Base-by-base conservation (phyloP, 2,888 invertebrate genomes). In the Hydroisotoma schaefferi region DNA sequence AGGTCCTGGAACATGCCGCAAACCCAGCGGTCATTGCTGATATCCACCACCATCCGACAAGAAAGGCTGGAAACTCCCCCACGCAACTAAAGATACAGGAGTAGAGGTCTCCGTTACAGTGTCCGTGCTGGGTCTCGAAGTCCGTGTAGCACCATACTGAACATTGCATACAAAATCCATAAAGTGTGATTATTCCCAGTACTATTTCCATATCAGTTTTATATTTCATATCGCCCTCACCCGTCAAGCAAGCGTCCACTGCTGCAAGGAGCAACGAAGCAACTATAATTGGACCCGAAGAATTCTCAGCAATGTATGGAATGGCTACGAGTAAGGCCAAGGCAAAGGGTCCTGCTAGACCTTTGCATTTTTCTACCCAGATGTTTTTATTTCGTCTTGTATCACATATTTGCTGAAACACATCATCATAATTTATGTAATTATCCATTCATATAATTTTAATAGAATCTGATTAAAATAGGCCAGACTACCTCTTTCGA, bases 81-180 rank as follows among this genome's bases (percentile, higher is more conserved):
- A 65, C 65, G 48, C 61, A 62, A 12, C 56, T 65, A 55, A 72
- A 72, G 23, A 70, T 38, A 52, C 72, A 72, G 33, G 59, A 67
- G 33, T 64, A 69, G 15, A 72, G 51, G 52, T 70, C 72, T 23
- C 68, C 67, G 23, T 61, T 55, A 47, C 72, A 72, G 61, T 72
- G 72, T 27, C 72, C 70, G 49, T 72, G 72, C 37, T 65, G 63
- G 51, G 57, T 64, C 56, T 72, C 72, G 38, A 72, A 69, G 48
- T 70, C 72, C 4, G 70, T 72, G 61, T 70, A 72, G 64, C 72
- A 72, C 69, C 69, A 72, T 26, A 69, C 72, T 70, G 33, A n/a
- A 54, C 22, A n/a, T n/a, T n/a, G n/a, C n/a, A n/a, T n/a, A n/a
- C n/a, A 22, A 22, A 26, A 28, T 26, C 26, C 10, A 47, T 47